Evolutionary conservation across 2,888 invertebrate genomes (phyloP), one percentile per base, ranked within the genome.

Genomic region (Tinea pellionella): DNA sequence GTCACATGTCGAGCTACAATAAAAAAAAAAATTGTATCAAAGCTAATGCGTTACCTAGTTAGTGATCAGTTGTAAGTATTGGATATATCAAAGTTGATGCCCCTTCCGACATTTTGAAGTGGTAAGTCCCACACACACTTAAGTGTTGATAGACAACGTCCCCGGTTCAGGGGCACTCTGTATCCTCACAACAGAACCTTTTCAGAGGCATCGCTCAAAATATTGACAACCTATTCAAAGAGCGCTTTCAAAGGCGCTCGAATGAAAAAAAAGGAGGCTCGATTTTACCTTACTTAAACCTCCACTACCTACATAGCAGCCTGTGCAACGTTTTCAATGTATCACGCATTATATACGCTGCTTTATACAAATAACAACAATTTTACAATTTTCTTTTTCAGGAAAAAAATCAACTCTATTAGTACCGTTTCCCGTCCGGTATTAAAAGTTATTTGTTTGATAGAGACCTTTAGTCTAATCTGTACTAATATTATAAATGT

Each of bases 171-270:
- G 51, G 51, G 13, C 15, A n/a, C 47, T 24, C 24, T 24, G 53
- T 53, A 53, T 53, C 53, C 53, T 53, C 53, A 53, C 19, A 53
- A 57, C 57, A 19, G 37, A 42, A 37, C 59, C 59, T 47, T 59
- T 85, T 84, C 84, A 84, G 72, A 41, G 59, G 43, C 30, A 72
- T 69, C 77, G 83, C 80, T 83, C 73, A 84, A 84, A 83, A 84
- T 84, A 85, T 85, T 85, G 84, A 85, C 84, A 80, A 75, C 80
- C 79, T 74, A 77, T 84, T 83, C 78, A 83, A 67, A 68, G 41
- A 68, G 18, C 3, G 47, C 67, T 68, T 67, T 82, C 78, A 80
- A 84, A 80, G 76, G 83, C 71, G 77, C 75, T 73, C 65, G 70
- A 73, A 72, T 77, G 77, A 77, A 78, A 82, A 78, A 82, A 81